These are phyloP conservation scores for Lycaena phlaeas DNA, from an alignment of 2,888 invertebrate species.

Conservation along the genomic window DNA sequence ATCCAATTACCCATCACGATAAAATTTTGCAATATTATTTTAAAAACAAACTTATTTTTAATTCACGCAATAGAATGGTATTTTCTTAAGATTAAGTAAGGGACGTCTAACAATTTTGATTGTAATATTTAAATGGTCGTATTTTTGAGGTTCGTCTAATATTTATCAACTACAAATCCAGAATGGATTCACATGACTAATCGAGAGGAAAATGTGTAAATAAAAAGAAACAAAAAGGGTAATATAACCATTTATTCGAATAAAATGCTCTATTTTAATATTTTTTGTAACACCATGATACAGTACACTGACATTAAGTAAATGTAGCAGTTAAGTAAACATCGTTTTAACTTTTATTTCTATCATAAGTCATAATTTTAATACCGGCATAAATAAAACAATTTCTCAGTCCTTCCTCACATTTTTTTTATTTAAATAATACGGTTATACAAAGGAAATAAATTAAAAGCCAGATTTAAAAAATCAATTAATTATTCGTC, in stretches of 20 bases:
- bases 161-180: no score
- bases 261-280: slow-evolving; percentile 65
- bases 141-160: no score
- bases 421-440: slow-evolving; percentile 62
- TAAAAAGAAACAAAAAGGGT: slow-evolving; percentile 44
- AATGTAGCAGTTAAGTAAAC: slow-evolving; percentile 57
- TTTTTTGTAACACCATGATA: slow-evolving; percentile 70
- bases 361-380: slow-evolving; percentile 39
- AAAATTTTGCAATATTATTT: no score
- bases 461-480: slow-evolving; percentile 68
- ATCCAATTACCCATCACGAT: no score
- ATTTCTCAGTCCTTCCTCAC: slow-evolving; percentile 64
- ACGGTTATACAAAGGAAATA: slow-evolving; percentile 72
- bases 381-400: slow-evolving; percentile 62
- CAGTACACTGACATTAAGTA: slow-evolving; percentile 56
- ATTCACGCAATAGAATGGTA: no score
- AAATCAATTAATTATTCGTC: slow-evolving; percentile 67
- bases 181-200: slow-evolving; percentile 10
- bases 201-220: slow-evolving; percentile 17
- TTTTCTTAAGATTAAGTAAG: no score
- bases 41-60: no score
- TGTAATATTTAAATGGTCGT: no score
- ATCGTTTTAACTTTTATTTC: slow-evolving; percentile 35
- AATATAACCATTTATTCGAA: slow-evolving; percentile 68
- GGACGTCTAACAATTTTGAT: no score